Evolutionary conservation across 2,888 invertebrate genomes (phyloP), one percentile per base, ranked within the genome.

Genomic region (Furcula furcula): DNA sequence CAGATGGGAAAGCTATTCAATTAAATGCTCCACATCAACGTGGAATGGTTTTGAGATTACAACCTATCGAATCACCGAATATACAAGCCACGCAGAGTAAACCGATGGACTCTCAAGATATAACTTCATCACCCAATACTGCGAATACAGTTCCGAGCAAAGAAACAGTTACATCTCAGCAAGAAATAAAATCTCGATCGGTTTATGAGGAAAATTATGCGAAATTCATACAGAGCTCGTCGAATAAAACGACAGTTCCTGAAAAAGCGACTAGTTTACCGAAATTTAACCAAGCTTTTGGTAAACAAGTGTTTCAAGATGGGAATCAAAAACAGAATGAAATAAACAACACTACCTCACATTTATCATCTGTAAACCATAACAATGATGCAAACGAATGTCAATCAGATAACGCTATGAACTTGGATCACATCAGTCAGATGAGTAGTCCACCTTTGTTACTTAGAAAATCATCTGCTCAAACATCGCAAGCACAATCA

Each of bases 211-310:
- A 91, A 65, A 91, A 89, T 49, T 90, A 88, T 51, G 88, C 90
- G 0, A 90, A 90, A 60, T 89, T 90, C 55, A 85, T 90, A 46
- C 90, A 91, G 56, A 81, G 74, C 35, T 73, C 82, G 0, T 72
- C 78, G 16, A 69, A 61, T 20, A 84, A 84, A 60, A 58, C 72
- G 12, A 32, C 65, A 6, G 46, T 57, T 29, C 54, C 71, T 22
- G 91, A 91, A 58, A 86, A 88, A 55, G 68, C 81, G 4, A 89
- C 89, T 6, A 87, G 90, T 33, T 77, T 94, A 39, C 94, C 94
- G 2, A 94, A 94, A 74, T 94, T 94, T 66, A 94, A 94, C 64
- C 94, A 94, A 76, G 94, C 93, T 0, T 94, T 94, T 69, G 94
- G 94, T 0, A 94, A 94, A 74, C 91, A 93, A 27, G 92, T 93